A percentile compares a stretch with the other conserved stretches of the same genome.
Conservation (phyloP, 2,113 vertebrate species). For the Lasiurus borealis region DNA sequence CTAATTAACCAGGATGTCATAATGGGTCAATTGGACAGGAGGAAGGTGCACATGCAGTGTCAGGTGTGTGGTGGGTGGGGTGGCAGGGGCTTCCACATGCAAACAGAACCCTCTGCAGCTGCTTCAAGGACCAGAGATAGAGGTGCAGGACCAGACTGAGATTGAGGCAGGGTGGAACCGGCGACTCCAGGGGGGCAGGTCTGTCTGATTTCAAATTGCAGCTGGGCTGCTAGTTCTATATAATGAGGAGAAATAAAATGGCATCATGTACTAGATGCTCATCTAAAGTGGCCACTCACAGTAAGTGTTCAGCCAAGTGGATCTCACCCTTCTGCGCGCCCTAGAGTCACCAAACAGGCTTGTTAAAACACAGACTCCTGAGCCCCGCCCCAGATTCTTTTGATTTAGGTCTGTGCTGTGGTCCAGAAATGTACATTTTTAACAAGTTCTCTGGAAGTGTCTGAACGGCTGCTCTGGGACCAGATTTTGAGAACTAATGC, state of each 20-base stretch:
- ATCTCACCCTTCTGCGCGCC: neutral
- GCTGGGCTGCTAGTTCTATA: neutral
- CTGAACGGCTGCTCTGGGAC: fast-evolving
- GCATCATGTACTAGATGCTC: neutral
- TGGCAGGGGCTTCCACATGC: too few relatives aligned
- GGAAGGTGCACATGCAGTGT: too few relatives aligned
- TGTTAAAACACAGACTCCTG: neutral
- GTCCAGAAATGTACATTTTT: neutral
- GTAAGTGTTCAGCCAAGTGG: neutral
- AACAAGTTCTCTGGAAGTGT: neutral
- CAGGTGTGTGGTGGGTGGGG: too few relatives aligned
- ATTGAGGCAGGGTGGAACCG: too few relatives aligned
- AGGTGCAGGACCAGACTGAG: too few relatives aligned
- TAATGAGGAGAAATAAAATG: neutral
- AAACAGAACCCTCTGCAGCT: too few relatives aligned
- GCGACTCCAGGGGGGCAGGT: too few relatives aligned
- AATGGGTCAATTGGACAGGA: too few relatives aligned
- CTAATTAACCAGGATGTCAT: too few relatives aligned
- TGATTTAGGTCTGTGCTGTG: neutral
- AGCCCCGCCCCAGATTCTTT: fast-evolving
- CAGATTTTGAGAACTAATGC: neutral
- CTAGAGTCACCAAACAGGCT: neutral
- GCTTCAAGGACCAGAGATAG: too few relatives aligned
- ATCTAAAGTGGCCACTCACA: neutral
- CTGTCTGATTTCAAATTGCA: too few relatives aligned